These are phyloP conservation scores for Actenoides hombroni DNA, from an alignment of 2,113 vertebrate species.

Conservation along the genomic window DNA sequence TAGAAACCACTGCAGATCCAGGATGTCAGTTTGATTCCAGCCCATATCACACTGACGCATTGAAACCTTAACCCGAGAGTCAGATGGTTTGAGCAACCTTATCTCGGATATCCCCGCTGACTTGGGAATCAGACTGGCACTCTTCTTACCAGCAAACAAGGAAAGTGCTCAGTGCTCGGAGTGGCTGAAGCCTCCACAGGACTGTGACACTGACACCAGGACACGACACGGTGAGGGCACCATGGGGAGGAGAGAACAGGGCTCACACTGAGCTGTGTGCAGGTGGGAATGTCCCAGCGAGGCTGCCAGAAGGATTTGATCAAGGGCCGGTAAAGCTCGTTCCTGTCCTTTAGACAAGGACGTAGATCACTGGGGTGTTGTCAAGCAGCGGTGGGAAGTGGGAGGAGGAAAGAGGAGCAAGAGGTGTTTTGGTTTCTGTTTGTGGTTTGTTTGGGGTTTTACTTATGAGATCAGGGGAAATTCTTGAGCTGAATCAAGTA, in stretches of 20 bases:
- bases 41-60: background rate
- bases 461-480: background rate
- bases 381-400: accelerated
- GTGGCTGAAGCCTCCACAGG: background rate
- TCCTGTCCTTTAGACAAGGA: background rate
- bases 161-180: accelerated
- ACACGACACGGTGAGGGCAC: background rate
- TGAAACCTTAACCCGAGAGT: background rate
- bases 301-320: background rate
- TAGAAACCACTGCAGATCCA: accelerated
- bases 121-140: background rate
- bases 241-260: background rate
- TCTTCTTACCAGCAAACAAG: accelerated
- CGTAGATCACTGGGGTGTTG: background rate
- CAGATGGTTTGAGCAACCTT: background rate
- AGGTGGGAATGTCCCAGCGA: accelerated
- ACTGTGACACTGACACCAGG: accelerated
- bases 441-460: background rate
- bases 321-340: accelerated
- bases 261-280: accelerated
- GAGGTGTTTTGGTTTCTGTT: accelerated
- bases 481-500: background rate
- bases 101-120: accelerated
- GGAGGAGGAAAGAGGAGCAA: background rate
- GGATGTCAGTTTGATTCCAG: background rate